A percentile compares a stretch with the other conserved stretches of the same genome.
These are phyloP conservation scores for Ptychochromis oligacanthus DNA, from an alignment of 2,113 vertebrate genomes.

Conservation along the genomic window DNA sequence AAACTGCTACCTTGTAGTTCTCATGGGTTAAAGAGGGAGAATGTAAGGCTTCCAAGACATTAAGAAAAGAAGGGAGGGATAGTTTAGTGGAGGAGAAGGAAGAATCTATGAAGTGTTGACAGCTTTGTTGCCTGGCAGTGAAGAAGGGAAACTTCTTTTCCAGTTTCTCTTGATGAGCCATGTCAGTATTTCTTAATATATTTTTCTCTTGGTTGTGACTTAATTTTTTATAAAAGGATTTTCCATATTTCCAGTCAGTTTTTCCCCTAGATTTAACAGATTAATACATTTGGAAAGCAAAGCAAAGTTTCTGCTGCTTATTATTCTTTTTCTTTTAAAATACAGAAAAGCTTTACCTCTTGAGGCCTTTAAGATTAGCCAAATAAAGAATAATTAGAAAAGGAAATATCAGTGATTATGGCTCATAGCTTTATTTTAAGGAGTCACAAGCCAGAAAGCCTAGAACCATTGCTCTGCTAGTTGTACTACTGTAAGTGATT, in stretches of 20 bases:
- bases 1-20: background rate
- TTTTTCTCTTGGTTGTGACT: background rate
- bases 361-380: too few species aligned
- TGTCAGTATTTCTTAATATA: background rate
- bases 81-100: constrained; percentile 38
- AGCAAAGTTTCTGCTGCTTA: background rate
- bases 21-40: background rate
- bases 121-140: constrained; percentile 14
- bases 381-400: background rate
- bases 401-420: background rate
- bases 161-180: background rate
- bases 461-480: background rate
- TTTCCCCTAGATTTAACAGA: fast-evolving
- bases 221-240: background rate
- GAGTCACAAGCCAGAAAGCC: background rate
- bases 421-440: background rate
- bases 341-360: background rate
- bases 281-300: background rate
- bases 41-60: constrained; percentile 13
- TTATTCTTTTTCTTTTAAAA: background rate
- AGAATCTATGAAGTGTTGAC: constrained; percentile 44
- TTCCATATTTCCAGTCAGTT: background rate
- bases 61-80: constrained; percentile 26
- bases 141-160: constrained; percentile 29
- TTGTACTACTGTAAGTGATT: background rate